Conservation (phyloP, 2,888 invertebrate species). For the Mesorhabditis sp. region DNA sequence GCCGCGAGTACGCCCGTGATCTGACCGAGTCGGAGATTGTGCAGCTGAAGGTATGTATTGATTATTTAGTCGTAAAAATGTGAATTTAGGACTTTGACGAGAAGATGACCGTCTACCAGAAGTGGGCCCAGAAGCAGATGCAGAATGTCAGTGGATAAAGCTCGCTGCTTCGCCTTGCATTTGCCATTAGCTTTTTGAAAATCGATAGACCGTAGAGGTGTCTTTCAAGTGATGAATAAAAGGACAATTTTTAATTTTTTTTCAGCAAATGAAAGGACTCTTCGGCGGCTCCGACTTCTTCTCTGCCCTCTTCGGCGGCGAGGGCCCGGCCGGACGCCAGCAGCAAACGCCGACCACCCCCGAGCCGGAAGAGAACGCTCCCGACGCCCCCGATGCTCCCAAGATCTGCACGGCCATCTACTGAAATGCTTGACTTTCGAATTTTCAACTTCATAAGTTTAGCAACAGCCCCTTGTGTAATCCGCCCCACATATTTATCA, state of each 20-base stretch:
- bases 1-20: conserved; percentile 50
- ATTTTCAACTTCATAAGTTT: too few relatives aligned
- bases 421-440: conserved; percentile 20
- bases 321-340: conserved; percentile 17
- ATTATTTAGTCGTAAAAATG: conserved; percentile 13
- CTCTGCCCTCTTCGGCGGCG: conserved; percentile 35
- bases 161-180: too few relatives aligned
- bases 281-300: conserved; percentile 47
- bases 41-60: conserved; percentile 25
- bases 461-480: too few relatives aligned
- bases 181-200: too few relatives aligned
- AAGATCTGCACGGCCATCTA: conserved; percentile 55
- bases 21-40: conserved; percentile 38
- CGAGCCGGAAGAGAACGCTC: conserved; percentile 30
- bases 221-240: neutral
- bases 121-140: conserved; percentile 37
- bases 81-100: conserved; percentile 41
- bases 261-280: conserved; percentile 48
- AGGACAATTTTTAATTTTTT: conserved; percentile 10
- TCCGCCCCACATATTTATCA: too few relatives aligned
- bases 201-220: neutral
- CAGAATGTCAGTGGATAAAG: conserved; percentile 20
- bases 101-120: conserved; percentile 44
- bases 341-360: conserved; percentile 28
- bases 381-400: conserved; percentile 50